Evolutionary conservation across 2,797 vertebrate genomes (phyloP), one percentile per base, ranked within the genome.

Genomic region (Chrysocyon brachyurus): DNA sequence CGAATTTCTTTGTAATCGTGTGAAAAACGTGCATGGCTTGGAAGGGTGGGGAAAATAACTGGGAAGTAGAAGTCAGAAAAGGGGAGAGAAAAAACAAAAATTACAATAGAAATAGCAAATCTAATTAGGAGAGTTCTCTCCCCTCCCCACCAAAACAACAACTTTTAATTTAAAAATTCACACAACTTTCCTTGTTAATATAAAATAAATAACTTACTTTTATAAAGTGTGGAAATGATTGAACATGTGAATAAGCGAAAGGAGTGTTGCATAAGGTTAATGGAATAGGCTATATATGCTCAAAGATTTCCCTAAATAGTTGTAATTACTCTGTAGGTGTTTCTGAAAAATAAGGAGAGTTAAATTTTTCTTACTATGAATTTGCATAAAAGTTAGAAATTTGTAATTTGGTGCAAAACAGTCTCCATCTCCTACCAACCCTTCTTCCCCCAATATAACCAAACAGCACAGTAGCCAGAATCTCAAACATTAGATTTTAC

Each of bases 301-400:
- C 31, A 82, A 95, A 87, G 3, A 66, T 16, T 72, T 82, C 56
- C 46, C 40, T 24, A 91, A 70, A 52, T 24, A 66, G 15, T 33
- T 87, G 12, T 68, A 54, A 61, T 96, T 91, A 73, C 40, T 92
- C n/a, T 93, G 46, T 73, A 88, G 57, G 3, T 95, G 11, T 91
- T 95, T 83, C n/a, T 72, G 9, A 90, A 84, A 85, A 97, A 68
- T 33, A 22, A 87, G 11, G 2, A 31, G 12, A 56, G 17, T 78
- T 97, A 92, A 40, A 16, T 86, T 83, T 97, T 93, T 49, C 46
- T 84, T 73, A 81, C 14, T 92, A 17, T 12, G 93, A 70, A 95
- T 91, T 90, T 95, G n/a, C 17, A 72, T 77, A 83, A 91, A 57
- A 85, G 59, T 87, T 59, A 96, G 49, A 75, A 95, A 79, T 70